phyloP scores from a whole-genome alignment of 1,140 invertebrate genomes.

The Orius insidiosus region DNA sequence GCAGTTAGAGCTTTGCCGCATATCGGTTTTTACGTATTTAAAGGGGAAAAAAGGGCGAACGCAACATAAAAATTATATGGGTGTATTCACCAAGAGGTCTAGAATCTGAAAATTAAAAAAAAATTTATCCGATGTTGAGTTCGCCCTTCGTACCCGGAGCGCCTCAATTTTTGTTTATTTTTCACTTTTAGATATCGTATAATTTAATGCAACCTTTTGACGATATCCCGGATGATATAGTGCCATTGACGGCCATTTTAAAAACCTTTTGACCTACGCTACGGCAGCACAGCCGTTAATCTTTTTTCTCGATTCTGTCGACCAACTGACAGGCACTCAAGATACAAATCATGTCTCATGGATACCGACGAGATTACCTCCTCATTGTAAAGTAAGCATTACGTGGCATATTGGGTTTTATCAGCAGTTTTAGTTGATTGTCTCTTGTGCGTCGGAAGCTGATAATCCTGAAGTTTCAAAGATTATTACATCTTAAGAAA shows the following conservation, averaged over 20 bases:
- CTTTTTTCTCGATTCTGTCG: conserved; percentile 81
- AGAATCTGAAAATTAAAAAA: too few relatives aligned
- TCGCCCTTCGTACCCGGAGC: too few relatives aligned
- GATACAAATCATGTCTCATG: conserved; percentile 91
- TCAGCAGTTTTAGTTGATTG: conserved; percentile 43
- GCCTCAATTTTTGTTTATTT: too few relatives aligned
- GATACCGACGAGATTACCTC: conserved; percentile 79
- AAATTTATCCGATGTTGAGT: too few relatives aligned
- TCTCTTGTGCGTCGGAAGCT: conserved; percentile 76
- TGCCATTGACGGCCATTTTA: conserved; percentile 92
- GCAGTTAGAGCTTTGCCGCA: too few relatives aligned
- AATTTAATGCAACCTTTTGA: conserved; percentile 86
- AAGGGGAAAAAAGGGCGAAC: too few relatives aligned
- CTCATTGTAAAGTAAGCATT: conserved; percentile 65
- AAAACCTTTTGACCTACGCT: conserved; percentile 73
- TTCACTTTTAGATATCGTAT: conserved; percentile 75
- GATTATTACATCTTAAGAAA: conserved; percentile 71
- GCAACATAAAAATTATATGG: too few relatives aligned
- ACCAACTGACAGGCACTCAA: conserved; percentile 86
- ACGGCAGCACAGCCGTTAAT: conserved; percentile 64
- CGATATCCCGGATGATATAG: conserved; percentile 87
- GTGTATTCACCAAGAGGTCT: too few relatives aligned
- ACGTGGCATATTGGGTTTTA: neutral
- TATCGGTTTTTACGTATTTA: too few relatives aligned
- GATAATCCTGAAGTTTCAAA: conserved; percentile 65